Conservation (phyloP, 2,888 invertebrate species). For the Endomychus coccineus region DNA sequence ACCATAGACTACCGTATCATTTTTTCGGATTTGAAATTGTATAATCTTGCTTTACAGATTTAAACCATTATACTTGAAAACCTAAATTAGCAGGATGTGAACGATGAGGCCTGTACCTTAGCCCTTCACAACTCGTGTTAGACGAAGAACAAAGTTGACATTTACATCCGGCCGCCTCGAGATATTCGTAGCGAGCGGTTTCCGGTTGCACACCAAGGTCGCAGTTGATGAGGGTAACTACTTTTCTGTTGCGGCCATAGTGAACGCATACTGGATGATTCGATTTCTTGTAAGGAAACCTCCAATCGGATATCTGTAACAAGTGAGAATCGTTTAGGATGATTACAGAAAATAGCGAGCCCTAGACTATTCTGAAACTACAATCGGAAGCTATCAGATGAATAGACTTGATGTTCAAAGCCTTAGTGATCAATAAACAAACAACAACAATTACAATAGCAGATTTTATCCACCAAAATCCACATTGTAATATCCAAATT, state of each 20-base stretch:
- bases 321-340: too few relatives aligned
- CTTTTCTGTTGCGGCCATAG: constrained; percentile 57
- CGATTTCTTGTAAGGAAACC: constrained; percentile 80
- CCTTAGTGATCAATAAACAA: too few relatives aligned
- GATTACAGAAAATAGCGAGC: too few relatives aligned
- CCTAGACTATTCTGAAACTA: too few relatives aligned
- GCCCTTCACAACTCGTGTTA: constrained; percentile 64
- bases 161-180: constrained; percentile 70
- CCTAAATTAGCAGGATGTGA: constrained; percentile 37
- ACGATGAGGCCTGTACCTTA: constrained; percentile 47
- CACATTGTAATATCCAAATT: too few relatives aligned
- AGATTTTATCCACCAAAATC: too few relatives aligned
- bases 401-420: too few relatives aligned
- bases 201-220: constrained; percentile 64
- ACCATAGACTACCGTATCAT: too few relatives aligned
- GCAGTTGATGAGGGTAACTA: constrained; percentile 62
- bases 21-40: too few relatives aligned
- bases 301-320: constrained; percentile 73
- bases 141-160: constrained; percentile 64
- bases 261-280: constrained; percentile 83
- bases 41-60: too few relatives aligned
- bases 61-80: constrained; percentile 27
- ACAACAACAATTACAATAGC: too few relatives aligned
- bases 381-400: too few relatives aligned
- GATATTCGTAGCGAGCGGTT: constrained; percentile 65